Base-by-base conservation (phyloP, 2,888 invertebrate species). In the Trichacis sp. region DNA sequence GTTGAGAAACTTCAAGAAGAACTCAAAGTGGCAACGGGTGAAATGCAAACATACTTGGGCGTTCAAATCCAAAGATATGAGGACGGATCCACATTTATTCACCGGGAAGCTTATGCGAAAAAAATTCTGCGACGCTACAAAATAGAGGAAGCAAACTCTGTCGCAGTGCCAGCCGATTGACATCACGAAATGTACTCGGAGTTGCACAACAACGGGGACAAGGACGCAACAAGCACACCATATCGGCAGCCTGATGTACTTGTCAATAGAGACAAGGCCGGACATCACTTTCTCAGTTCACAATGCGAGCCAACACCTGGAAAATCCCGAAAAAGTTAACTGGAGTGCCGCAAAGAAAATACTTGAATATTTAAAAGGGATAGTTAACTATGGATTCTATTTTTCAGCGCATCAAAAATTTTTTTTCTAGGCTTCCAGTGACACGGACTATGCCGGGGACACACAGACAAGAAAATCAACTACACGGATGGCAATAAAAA, bases 271-370 rank as follows among this genome's bases (percentile, higher is more conserved):
- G 0, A 67, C 72, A 1, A 43, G 70, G 55, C 67, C 69, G 8
- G 72, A 72, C 29, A 67, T 72, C 29, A 53, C 72, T 1, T 69
- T n/a, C n/a, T n/a, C n/a, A n/a, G n/a, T n/a, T n/a, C n/a, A n/a
- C n/a, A n/a, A 38, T 15, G 66, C 58, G 1, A 60, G 60, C 49
- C 64, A 59, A 38, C 57, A 53, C 12, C 38, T 60, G 1, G 68
- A 68, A 50, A 36, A 47, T 1, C 67, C 69, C 0, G 42, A 9
- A 4, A 68, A 61, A 33, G 54, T 61, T 1, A 69, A 72, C 42
- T 70, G 67, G 61, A 62, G 61, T 40, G 67, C 67, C 0, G 50
- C 68, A 1, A 62, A 68, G 36, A 43, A 61, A 30, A 52, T 69
- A 17, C 14, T 71, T 0, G 61, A 65, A 18, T 71, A 68, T 14